Evolutionary conservation across 1,140 invertebrate species (phyloP).

Genomic region (Saccostrea cuccullata): DNA sequence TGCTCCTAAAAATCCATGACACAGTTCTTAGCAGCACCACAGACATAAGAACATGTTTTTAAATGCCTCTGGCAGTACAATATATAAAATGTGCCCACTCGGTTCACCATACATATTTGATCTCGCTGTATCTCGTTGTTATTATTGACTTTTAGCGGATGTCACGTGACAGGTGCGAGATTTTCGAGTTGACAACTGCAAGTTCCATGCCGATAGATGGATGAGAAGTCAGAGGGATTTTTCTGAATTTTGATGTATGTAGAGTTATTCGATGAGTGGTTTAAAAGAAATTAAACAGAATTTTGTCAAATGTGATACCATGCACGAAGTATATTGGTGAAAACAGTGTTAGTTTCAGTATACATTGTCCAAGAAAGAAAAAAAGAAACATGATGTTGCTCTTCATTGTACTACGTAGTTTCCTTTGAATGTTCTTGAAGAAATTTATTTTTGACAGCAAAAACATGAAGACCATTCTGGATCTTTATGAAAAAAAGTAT

Average conservation of each 20-base stretch:
- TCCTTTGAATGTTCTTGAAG: neutral
- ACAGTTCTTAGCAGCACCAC: too few relatives aligned
- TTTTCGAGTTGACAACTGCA: constrained; percentile 64
- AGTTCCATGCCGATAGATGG: constrained; percentile 50
- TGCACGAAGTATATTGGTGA: neutral
- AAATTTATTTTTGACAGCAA: neutral
- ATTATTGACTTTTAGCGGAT: neutral
- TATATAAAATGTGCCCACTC: neutral
- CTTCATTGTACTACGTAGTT: neutral
- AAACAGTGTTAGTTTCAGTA: neutral
- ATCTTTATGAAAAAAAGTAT: too few relatives aligned
- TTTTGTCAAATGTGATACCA: neutral
- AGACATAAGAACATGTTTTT: too few relatives aligned
- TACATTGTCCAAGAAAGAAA: constrained; percentile 1
- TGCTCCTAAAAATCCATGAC: too few relatives aligned
- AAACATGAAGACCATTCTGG: too few relatives aligned
- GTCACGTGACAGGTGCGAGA: constrained; percentile 56
- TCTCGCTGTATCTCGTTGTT: constrained; percentile 32
- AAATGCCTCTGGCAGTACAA: too few relatives aligned
- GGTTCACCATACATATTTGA: neutral
- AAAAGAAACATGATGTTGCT: neutral
- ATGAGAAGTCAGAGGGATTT: constrained; percentile 11
- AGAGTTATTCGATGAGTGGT: neutral
- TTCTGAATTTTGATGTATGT: constrained; percentile 6
- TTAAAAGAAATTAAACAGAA: neutral